Percentiles rank a stretch among this genome's conserved stretches.
phyloP scores from a whole-genome alignment of 1,140 invertebrate species.

The Mylabris phalerata region DNA sequence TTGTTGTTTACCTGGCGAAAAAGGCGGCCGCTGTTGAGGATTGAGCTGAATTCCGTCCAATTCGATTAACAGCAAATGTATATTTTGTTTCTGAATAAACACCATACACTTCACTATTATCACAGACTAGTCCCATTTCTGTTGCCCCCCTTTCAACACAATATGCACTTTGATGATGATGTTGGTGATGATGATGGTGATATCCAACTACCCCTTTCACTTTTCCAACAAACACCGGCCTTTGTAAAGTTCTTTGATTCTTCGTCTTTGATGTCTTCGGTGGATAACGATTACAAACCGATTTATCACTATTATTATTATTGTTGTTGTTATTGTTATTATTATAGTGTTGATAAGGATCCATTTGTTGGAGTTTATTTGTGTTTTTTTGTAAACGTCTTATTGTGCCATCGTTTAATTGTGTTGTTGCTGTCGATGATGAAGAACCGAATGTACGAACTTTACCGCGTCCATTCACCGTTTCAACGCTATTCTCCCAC shows the following conservation, averaged over 20 bases:
- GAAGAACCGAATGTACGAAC: conserved; percentile 17
- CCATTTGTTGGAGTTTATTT: conserved; percentile 15
- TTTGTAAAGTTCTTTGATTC: conserved; percentile 10
- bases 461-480: conserved; percentile 33
- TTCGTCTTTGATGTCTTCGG: conserved; percentile 8
- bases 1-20: conserved; percentile 41
- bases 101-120: conserved; percentile 36
- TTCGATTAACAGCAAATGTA: conserved; percentile 40
- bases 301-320: too few species aligned
- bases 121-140: conserved; percentile 1
- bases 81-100: conserved; percentile 42
- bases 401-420: conserved; percentile 17
- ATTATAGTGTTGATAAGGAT: background rate
- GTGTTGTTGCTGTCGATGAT: conserved; percentile 35
- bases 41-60: conserved; percentile 38
- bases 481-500: conserved; percentile 31
- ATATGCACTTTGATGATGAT: conserved; percentile 14
- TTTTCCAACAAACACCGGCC: conserved; percentile 9
- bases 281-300: background rate
- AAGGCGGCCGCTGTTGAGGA: conserved; percentile 42
- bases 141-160: conserved; percentile 20
- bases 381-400: conserved; percentile 12
- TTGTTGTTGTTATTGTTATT: too few species aligned
- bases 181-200: background rate
- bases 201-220: conserved; percentile 24